These are phyloP conservation scores for Ichneumoninae sp. DNA, from an alignment of 2,888 invertebrate species.

Conservation along the genomic window DNA sequence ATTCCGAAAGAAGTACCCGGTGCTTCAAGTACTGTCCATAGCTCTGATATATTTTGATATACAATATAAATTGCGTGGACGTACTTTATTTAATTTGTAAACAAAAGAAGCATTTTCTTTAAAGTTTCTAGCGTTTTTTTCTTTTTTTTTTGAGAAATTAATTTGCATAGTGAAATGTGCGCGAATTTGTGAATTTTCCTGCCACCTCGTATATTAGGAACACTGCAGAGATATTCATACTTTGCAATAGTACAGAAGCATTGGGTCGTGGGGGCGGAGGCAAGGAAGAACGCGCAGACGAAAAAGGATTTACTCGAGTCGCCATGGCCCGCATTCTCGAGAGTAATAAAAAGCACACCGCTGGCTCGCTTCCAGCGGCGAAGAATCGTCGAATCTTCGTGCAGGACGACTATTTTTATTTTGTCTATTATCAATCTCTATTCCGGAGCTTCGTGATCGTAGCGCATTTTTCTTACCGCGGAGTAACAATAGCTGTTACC, in stretches of 20 bases:
- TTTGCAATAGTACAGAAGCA: constrained; percentile 22
- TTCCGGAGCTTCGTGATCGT: constrained; percentile 29
- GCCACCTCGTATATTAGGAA: neutral
- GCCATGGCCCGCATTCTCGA: constrained; percentile 18
- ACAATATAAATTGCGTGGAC: too few relatives aligned
- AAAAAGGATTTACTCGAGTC: constrained; percentile 46
- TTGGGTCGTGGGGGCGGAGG: neutral
- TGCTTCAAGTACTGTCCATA: too few relatives aligned
- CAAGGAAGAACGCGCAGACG: constrained; percentile 13
- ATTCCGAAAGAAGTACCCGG: too few relatives aligned
- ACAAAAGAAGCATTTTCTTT: too few relatives aligned
- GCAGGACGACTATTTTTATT: constrained; percentile 34
- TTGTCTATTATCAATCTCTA: constrained; percentile 55
- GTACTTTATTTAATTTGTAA: too few relatives aligned
- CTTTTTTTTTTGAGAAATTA: neutral
- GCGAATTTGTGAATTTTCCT: neutral
- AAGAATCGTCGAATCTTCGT: constrained; percentile 32
- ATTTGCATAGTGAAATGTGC: neutral
- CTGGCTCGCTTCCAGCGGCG: constrained; percentile 51
- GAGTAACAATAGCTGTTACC: constrained; percentile 14
- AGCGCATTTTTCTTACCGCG: constrained; percentile 25
- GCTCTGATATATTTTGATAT: too few relatives aligned
- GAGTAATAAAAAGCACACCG: constrained; percentile 41
- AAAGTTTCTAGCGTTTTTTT: neutral
- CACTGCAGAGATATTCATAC: neutral